A percentile compares a stretch with the other conserved stretches of the same genome.
Evolutionary conservation across 2,888 invertebrate genomes (phyloP).

Genomic region (Habrosyne pyritoides): DNA sequence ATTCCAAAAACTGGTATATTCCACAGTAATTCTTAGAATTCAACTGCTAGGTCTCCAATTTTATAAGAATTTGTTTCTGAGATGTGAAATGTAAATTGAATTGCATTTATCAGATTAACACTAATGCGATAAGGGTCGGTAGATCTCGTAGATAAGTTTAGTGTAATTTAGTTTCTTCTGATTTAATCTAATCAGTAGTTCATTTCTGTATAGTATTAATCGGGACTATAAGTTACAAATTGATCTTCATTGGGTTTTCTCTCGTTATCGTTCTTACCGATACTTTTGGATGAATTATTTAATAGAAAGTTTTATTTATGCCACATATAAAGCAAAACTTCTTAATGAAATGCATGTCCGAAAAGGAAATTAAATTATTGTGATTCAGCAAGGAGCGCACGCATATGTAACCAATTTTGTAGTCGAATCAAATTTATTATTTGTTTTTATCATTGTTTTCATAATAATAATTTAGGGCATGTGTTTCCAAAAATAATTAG

Average conservation of each 20-base stretch:
- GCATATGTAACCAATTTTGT: no score
- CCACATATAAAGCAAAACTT: no score
- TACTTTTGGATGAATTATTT: no score
- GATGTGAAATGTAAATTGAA: background rate
- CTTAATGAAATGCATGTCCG: no score
- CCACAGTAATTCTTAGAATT: background rate
- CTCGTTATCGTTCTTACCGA: no score
- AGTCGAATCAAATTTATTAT: no score
- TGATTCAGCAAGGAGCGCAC: no score
- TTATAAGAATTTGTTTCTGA: background rate
- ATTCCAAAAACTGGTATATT: background rate
- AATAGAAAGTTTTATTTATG: no score
- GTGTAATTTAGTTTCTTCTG: background rate
- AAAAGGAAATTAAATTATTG: no score
- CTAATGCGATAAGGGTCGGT: background rate
- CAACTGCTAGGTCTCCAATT: background rate
- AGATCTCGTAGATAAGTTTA: background rate
- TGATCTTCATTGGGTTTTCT: background rate
- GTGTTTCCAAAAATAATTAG: no score
- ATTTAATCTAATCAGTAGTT: background rate
- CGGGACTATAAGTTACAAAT: background rate
- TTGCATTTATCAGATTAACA: background rate
- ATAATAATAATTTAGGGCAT: no score
- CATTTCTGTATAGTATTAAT: background rate
- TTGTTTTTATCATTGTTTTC: no score